A percentile compares a stretch with the other conserved stretches of the same genome.
phyloP scores from a whole-genome alignment of 1,140 invertebrate genomes.

The Drosophila biarmipes region DNA sequence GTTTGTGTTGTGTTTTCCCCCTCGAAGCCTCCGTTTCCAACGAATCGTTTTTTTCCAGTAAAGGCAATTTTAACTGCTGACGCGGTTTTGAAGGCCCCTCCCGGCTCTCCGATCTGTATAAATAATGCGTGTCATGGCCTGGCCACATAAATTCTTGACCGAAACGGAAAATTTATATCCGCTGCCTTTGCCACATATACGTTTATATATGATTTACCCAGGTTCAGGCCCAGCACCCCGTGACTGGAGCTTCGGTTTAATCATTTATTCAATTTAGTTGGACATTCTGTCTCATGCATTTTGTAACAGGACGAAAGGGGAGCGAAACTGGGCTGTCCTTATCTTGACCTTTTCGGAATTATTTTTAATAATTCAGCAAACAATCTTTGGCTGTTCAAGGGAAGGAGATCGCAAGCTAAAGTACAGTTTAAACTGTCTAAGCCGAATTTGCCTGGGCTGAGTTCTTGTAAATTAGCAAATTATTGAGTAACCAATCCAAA shows the following conservation, averaged over 20 bases:
- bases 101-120: conserved; percentile 53
- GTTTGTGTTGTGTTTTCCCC: conserved; percentile 66
- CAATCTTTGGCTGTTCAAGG: conserved; percentile 19
- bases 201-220: conserved; percentile 32
- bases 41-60: conserved; percentile 57
- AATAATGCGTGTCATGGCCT: conserved; percentile 76
- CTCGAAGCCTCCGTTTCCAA: conserved; percentile 39
- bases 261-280: conserved; percentile 83
- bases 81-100: conserved; percentile 59
- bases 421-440: not conserved
- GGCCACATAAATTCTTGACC: conserved; percentile 78
- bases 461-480: not conserved
- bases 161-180: conserved; percentile 71
- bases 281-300: conserved; percentile 78
- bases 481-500: not conserved
- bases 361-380: conserved; percentile 72
- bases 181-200: conserved; percentile 38
- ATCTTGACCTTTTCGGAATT: conserved; percentile 68
- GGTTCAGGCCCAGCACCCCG: conserved; percentile 18
- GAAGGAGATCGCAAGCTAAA: not conserved
- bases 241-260: conserved; percentile 67
- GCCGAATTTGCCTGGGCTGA: not conserved
- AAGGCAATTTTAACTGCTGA: conserved; percentile 79
- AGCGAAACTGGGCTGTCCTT: conserved; percentile 40
- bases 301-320: conserved; percentile 55